These are phyloP conservation scores for Andrena bucephala DNA, from an alignment of 2,888 invertebrate genomes.

Conservation along the genomic window DNA sequence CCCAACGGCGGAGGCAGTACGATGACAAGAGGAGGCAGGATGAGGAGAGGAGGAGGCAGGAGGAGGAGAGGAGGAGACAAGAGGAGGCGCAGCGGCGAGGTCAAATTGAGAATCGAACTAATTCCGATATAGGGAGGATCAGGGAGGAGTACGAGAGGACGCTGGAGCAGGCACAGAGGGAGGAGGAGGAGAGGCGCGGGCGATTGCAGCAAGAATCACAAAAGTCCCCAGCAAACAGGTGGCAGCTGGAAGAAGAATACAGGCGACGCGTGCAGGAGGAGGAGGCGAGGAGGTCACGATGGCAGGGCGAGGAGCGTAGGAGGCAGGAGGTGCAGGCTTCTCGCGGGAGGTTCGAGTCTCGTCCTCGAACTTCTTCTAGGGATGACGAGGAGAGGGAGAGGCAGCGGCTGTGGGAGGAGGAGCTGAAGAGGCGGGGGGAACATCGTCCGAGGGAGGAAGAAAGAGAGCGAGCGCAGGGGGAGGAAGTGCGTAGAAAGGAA, in stretches of 20 bases:
- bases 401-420: neutral
- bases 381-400: slow-evolving; percentile 29
- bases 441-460: slow-evolving; percentile 14
- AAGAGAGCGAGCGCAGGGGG: neutral
- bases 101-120: slow-evolving; percentile 24
- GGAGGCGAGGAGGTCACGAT: neutral
- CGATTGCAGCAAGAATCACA: slow-evolving; percentile 37
- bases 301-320: slow-evolving; percentile 37
- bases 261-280: slow-evolving; percentile 22
- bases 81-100: slow-evolving; percentile 52
- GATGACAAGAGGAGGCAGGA: slow-evolving; percentile 61
- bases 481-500: slow-evolving; percentile 15
- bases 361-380: neutral
- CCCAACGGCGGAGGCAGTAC: slow-evolving; percentile 61
- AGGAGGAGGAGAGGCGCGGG: slow-evolving; percentile 60
- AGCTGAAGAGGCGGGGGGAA: slow-evolving; percentile 6
- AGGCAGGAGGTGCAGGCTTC: slow-evolving; percentile 14
- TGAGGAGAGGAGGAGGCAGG: slow-evolving; percentile 49
- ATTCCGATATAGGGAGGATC: slow-evolving; percentile 60
- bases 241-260: slow-evolving; percentile 40
- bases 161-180: slow-evolving; percentile 51
- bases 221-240: slow-evolving; percentile 7
- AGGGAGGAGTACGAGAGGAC: slow-evolving; percentile 56
- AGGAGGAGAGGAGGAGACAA: slow-evolving; percentile 59
- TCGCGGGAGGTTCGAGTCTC: slow-evolving; percentile 1